Percentiles rank a stretch among this genome's conserved stretches.
phyloP scores from a whole-genome alignment of 2,797 vertebrate genomes.

The Neosalanx taihuensis region DNA sequence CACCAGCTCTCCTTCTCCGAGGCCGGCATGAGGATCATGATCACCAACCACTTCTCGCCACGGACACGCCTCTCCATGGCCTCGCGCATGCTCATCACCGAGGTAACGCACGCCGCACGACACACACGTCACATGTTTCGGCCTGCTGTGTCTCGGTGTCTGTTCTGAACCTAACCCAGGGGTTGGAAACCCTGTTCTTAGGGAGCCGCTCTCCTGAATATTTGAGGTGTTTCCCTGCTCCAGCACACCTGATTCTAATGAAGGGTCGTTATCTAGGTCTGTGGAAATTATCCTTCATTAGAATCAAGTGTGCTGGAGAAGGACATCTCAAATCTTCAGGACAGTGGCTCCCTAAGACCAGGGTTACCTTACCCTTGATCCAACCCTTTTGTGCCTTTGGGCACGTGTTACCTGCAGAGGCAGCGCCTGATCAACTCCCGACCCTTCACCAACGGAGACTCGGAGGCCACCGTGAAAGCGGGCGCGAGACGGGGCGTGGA shows the following conservation, averaged over 20 bases:
- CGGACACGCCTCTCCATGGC: constrained; percentile 98
- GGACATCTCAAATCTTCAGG: too few relatives aligned
- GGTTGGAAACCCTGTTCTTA: too few relatives aligned
- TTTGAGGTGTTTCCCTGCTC: too few relatives aligned
- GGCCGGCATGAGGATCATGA: constrained; percentile 97
- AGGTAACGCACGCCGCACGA: constrained; percentile 71
- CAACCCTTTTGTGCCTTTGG: neutral
- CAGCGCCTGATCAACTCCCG: constrained; percentile 89
- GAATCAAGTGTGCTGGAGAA: too few relatives aligned
- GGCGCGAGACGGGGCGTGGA: constrained; percentile 80
- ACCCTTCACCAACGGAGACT: constrained; percentile 84
- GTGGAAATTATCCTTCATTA: too few relatives aligned
- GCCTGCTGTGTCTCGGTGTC: neutral
- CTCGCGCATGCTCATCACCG: constrained; percentile 97
- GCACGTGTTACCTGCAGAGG: constrained; percentile 72
- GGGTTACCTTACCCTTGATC: neutral
- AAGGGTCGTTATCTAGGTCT: too few relatives aligned
- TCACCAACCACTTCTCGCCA: constrained; percentile 96
- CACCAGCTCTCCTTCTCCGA: constrained; percentile 97
- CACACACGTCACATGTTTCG: neutral
- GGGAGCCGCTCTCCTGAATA: too few relatives aligned
- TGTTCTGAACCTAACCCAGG: too few relatives aligned
- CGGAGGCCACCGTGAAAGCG: constrained; percentile 83
- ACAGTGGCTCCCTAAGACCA: too few relatives aligned
- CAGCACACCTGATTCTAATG: too few relatives aligned